Conservation (phyloP, 2,113 vertebrate genomes). For the Centropristis striata region DNA sequence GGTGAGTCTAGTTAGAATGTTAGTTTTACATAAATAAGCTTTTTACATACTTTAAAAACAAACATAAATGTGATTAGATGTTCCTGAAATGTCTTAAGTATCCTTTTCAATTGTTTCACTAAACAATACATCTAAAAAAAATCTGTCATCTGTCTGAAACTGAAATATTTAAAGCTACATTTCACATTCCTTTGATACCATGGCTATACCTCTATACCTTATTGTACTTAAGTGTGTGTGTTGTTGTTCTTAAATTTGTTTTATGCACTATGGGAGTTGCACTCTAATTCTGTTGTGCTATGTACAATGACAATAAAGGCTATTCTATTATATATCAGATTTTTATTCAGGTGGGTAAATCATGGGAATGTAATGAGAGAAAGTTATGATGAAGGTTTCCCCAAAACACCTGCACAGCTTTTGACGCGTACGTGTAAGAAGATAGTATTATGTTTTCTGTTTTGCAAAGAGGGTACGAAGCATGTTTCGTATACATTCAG, state of each 20-base stretch:
- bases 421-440: not conserved
- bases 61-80: not conserved
- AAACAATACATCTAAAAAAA: too few relatives aligned
- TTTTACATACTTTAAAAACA: not conserved
- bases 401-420: not conserved
- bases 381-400: not conserved
- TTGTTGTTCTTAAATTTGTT: too few relatives aligned
- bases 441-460: constrained; percentile 26
- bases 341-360: not conserved
- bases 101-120: too few relatives aligned
- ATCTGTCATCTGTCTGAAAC: too few relatives aligned
- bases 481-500: constrained; percentile 67
- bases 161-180: too few relatives aligned
- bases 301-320: too few relatives aligned
- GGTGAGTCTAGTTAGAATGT: constrained; percentile 19
- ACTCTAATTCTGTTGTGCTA: too few relatives aligned
- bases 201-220: too few relatives aligned
- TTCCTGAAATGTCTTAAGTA: constrained; percentile 2
- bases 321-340: too few relatives aligned
- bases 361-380: not conserved
- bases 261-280: too few relatives aligned
- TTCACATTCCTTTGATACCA: too few relatives aligned
- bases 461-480: constrained; percentile 41
- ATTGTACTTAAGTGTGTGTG: too few relatives aligned
- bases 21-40: constrained; percentile 3